Conservation (phyloP, 2,113 vertebrate genomes). For the Emydura subglobosa region DNA sequence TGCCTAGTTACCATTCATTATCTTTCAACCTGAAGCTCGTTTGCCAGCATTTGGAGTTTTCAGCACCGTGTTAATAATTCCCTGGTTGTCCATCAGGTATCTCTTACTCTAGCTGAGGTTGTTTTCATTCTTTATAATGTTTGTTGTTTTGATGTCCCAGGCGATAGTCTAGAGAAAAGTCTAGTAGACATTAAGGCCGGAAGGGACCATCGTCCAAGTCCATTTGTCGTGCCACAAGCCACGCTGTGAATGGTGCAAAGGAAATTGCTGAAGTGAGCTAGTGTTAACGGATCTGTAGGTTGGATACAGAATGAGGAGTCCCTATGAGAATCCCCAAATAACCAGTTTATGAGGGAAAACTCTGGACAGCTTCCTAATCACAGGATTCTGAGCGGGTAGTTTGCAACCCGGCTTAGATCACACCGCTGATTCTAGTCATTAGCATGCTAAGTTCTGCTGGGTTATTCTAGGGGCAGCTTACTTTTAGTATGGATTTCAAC, state of each 20-base stretch:
- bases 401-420: neutral
- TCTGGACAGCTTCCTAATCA: neutral
- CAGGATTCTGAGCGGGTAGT: rapidly evolving
- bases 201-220: neutral
- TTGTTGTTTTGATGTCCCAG: constrained; percentile 45
- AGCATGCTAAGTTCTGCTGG: neutral
- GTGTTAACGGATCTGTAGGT: neutral
- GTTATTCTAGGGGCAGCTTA: neutral
- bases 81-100: constrained; percentile 62
- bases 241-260: neutral
- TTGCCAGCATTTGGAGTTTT: constrained; percentile 5
- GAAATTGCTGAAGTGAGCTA: neutral
- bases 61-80: constrained; percentile 54
- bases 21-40: constrained; percentile 51
- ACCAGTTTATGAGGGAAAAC: neutral
- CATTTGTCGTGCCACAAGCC: constrained; percentile 45
- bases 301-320: neutral
- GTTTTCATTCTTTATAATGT: constrained; percentile 18
- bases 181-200: no score
- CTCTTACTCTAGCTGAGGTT: neutral
- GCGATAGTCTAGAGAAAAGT: no score
- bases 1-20: neutral
- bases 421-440: neutral
- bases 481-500: neutral
- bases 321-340: neutral